phyloP scores from a whole-genome alignment of 2,888 invertebrate genomes.

The Cyclophora albipunctata region DNA sequence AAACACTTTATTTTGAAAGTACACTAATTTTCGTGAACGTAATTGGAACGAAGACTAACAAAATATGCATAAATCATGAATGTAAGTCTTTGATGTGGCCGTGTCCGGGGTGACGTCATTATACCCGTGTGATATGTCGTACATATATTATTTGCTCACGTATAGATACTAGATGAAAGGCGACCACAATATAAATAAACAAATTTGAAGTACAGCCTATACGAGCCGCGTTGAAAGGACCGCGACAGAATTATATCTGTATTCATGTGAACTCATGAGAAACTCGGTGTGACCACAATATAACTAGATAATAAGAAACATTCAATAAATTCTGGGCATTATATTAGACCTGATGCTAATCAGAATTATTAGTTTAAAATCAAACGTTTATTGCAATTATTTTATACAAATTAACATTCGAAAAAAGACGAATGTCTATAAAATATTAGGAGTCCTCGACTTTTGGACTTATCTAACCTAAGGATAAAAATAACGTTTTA shows the following conservation, averaged over 20 bases:
- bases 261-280: slow-evolving; percentile 40
- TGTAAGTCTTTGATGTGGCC: slow-evolving; percentile 63
- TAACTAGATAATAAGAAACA: no score
- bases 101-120: slow-evolving; percentile 66
- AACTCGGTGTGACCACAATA: no score
- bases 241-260: slow-evolving; percentile 52
- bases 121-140: slow-evolving; percentile 53
- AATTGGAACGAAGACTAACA: slow-evolving; percentile 64
- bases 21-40: slow-evolving; percentile 62
- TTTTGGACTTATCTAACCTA: no score
- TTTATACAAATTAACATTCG: no score
- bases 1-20: slow-evolving; percentile 63
- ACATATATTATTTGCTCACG: slow-evolving; percentile 72
- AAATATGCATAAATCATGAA: slow-evolving; percentile 67
- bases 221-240: slow-evolving; percentile 52
- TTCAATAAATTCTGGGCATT: no score
- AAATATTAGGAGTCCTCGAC: no score
- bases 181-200: slow-evolving; percentile 69
- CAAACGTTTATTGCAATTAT: no score
- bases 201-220: slow-evolving; percentile 52
- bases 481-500: no score
- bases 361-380: no score
- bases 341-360: no score
- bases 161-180: slow-evolving; percentile 65
- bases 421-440: no score